Evolutionary conservation across 2,113 vertebrate genomes (phyloP).

Genomic region (Cyprinus carpio): DNA sequence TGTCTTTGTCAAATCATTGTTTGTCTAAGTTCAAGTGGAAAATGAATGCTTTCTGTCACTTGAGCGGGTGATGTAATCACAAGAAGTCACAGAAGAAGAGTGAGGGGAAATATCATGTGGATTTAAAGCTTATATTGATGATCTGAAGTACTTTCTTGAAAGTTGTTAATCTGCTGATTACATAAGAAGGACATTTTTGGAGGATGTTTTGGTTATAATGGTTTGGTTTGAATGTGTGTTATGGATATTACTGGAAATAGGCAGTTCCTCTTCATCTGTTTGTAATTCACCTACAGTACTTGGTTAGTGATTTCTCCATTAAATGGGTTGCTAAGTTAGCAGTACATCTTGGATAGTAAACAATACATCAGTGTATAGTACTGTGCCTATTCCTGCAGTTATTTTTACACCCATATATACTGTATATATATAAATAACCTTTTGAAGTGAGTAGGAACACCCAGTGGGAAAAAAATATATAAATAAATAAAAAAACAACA

Average conservation of each 20-base stretch:
- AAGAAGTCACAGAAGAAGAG: conserved; percentile 28
- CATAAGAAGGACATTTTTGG: neutral
- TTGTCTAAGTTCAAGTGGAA: conserved; percentile 44
- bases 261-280: neutral
- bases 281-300: conserved; percentile 6
- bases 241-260: neutral
- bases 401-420: neutral
- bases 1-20: conserved; percentile 42
- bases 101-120: conserved; percentile 14
- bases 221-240: neutral
- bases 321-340: neutral
- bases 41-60: conserved; percentile 26
- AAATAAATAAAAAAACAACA: neutral
- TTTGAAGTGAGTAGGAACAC: neutral
- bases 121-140: neutral
- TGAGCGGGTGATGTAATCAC: conserved; percentile 12
- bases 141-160: neutral
- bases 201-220: neutral
- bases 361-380: neutral
- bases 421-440: neutral
- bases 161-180: neutral
- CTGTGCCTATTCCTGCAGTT: neutral
- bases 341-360: neutral
- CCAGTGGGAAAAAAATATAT: neutral
- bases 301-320: neutral